These are phyloP conservation scores for Arremon aurantiirostris DNA, from an alignment of 2,797 vertebrate species.

Conservation along the genomic window DNA sequence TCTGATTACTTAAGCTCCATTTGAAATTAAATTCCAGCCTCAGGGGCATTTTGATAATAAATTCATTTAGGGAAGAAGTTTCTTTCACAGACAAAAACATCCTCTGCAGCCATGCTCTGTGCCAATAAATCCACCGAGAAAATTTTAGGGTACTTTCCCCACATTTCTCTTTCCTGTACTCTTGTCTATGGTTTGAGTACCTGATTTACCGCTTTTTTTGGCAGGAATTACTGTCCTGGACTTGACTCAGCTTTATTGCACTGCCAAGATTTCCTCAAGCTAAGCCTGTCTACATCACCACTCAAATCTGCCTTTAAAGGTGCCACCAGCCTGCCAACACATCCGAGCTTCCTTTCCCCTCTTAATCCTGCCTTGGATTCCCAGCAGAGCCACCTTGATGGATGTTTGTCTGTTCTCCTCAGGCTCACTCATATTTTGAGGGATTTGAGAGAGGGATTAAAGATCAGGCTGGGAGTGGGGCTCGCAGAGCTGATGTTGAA, in stretches of 20 bases:
- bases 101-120: background rate
- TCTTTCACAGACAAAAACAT: slow-evolving; percentile 46
- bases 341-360: background rate
- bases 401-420: background rate
- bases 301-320: background rate
- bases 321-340: background rate
- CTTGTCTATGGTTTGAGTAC: background rate
- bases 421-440: background rate
- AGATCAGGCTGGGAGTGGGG: background rate
- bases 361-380: background rate
- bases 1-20: slow-evolving; percentile 69
- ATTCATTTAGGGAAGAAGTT: slow-evolving; percentile 59
- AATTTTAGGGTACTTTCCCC: slow-evolving; percentile 54
- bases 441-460: background rate
- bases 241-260: slow-evolving; percentile 29
- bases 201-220: background rate
- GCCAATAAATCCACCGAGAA: slow-evolving; percentile 1
- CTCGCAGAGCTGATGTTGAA: background rate
- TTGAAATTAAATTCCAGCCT: slow-evolving; percentile 71
- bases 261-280: slow-evolving; percentile 18
- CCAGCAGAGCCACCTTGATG: background rate
- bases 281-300: background rate
- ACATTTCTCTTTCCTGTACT: background rate
- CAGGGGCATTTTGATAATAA: slow-evolving; percentile 68
- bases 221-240: background rate